Percentiles rank a stretch among this genome's conserved stretches.
Evolutionary conservation across 2,797 vertebrate genomes (phyloP).

Genomic region (Sebastes matsubarae): DNA sequence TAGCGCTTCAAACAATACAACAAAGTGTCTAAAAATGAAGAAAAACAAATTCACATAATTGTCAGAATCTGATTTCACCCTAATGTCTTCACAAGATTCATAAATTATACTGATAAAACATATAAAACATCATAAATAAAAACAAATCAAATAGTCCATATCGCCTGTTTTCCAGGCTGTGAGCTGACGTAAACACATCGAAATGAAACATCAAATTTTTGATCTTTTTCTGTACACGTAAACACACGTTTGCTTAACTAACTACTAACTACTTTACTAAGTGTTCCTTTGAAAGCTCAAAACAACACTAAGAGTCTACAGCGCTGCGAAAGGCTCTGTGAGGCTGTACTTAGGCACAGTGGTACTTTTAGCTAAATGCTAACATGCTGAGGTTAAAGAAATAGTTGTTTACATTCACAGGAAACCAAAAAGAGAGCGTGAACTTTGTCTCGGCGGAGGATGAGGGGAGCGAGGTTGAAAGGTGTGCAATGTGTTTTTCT

Average conservation of each 20-base stretch:
- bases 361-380: too few species aligned
- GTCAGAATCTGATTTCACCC: background rate
- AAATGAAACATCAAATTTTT: too few species aligned
- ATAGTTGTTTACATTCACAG: background rate
- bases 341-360: too few species aligned
- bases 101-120: background rate
- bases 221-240: too few species aligned
- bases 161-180: background rate
- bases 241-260: too few species aligned
- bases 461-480: background rate
- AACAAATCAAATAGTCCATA: background rate
- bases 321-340: background rate
- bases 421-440: background rate
- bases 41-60: background rate
- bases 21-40: background rate
- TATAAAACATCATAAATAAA: too few species aligned
- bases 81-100: background rate
- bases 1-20: background rate
- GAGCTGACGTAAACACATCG: too few species aligned
- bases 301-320: too few species aligned
- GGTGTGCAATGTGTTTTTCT: conserved; percentile 59
- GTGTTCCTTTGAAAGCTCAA: too few species aligned
- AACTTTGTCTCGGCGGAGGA: background rate
- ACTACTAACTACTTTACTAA: too few species aligned
- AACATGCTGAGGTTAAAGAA: too few species aligned